Evolutionary conservation across 2,113 vertebrate species (phyloP), one percentile per base, ranked within the genome.

Genomic region (Rhinolophus sinicus): DNA sequence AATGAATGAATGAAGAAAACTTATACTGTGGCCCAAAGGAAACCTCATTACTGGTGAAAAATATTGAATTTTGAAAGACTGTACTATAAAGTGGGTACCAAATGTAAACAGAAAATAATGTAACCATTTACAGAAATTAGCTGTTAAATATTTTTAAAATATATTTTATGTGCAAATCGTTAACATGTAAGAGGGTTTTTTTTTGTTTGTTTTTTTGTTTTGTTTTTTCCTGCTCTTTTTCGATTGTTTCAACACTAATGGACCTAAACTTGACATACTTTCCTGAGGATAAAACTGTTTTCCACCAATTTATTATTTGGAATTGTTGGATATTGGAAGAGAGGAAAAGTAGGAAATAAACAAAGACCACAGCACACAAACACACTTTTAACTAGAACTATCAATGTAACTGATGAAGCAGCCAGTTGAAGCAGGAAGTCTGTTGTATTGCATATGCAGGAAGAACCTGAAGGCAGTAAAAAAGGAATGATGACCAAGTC

Each of bases 1-100:
- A 69, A 38, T 58, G 28, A 90, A 28, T 26, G 21, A 90, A 70
- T 64, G 30, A 89, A 91, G 38, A 76, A 64, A 93, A 82, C 22
- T 85, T 50, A 80, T 16, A 52, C 8, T 76, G 33, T 88, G 18
- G 6, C 30, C 33, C 40, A 30, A 75, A 70, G 38, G 10, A 73
- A 96, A 67, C 2, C 2, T 77, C 6, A 81, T 22, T 95, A 60
- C 4, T 70, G 8, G 8, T 35, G 14, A 21, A 21, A 96, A 82
- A 30, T 10, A 89, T 82, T 85, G 4, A 93, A 96, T 93, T 96
- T 80, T 75, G 64, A 75, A 83, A 93, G 19, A 64, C 8, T 52
- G 0, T 64, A 18, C n/a, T n/a, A 92, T 56, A 67, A 86, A 88
- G 0, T 52, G 30, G 91, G 47, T n/a, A 82, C 35, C 14, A 91